phyloP scores from a whole-genome alignment of 2,113 vertebrate genomes.

The Oryzias woworae region DNA sequence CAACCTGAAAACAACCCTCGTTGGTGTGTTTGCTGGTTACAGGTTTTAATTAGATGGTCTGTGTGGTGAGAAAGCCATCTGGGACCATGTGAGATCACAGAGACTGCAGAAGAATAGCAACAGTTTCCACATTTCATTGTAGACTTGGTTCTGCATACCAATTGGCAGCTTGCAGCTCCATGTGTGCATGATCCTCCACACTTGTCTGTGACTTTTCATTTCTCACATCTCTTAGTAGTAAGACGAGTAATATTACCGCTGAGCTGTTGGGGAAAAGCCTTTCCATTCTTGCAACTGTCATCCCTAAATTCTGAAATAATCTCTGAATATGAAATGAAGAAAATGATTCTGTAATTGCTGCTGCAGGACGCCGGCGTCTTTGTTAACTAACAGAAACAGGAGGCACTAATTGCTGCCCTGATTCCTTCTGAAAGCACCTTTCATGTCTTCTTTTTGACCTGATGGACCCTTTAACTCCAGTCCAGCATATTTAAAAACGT shows the following conservation, averaged over 20 bases:
- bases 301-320: slow-evolving; percentile 4
- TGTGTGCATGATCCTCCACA: slow-evolving; percentile 27
- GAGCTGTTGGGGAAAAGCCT: background rate
- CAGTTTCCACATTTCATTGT: slow-evolving; percentile 54
- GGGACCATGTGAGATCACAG: slow-evolving; percentile 61
- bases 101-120: slow-evolving; percentile 60
- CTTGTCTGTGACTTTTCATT: slow-evolving; percentile 35
- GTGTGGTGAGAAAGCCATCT: slow-evolving; percentile 55
- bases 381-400: background rate
- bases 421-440: too few relatives aligned
- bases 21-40: slow-evolving; percentile 30
- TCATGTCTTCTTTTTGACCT: too few relatives aligned
- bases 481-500: too few relatives aligned
- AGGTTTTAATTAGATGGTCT: slow-evolving; percentile 45
- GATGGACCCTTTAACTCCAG: too few relatives aligned
- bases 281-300: slow-evolving; percentile 17
- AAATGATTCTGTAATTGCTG: background rate
- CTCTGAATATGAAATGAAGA: slow-evolving; percentile 7
- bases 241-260: slow-evolving; percentile 29
- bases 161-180: slow-evolving; percentile 41
- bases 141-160: slow-evolving; percentile 58
- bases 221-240: slow-evolving; percentile 21
- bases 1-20: slow-evolving; percentile 25
- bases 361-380: background rate
- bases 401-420: too few relatives aligned